A percentile compares a stretch with the other conserved stretches of the same genome.
These are phyloP conservation scores for Monopis laevigella DNA, from an alignment of 2,888 invertebrate genomes.

Conservation along the genomic window DNA sequence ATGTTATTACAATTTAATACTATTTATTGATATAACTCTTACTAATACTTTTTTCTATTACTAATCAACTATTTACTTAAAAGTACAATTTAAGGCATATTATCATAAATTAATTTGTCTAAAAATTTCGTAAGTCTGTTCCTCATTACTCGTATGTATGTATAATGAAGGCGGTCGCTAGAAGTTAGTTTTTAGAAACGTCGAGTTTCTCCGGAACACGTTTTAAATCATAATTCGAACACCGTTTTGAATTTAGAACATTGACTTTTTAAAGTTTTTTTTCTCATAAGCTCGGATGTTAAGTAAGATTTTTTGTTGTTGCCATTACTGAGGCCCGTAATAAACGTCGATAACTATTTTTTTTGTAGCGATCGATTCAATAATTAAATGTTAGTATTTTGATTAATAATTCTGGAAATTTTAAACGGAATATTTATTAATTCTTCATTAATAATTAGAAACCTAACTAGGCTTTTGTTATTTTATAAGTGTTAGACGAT, in stretches of 20 bases:
- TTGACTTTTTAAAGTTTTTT: constrained; percentile 48
- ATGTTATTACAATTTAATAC: too few relatives aligned
- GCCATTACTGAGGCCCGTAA: constrained; percentile 20
- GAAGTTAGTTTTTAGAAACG: constrained; percentile 57
- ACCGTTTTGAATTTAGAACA: constrained; percentile 60
- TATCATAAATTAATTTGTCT: constrained; percentile 25
- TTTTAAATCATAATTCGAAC: constrained; percentile 67
- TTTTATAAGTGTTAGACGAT: too few relatives aligned
- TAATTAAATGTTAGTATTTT: too few relatives aligned
- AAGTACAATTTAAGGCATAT: background rate
- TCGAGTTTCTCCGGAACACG: constrained; percentile 66
- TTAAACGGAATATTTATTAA: too few relatives aligned
- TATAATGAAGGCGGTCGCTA: constrained; percentile 54
- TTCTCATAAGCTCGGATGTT: constrained; percentile 19
- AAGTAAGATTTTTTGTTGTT: constrained; percentile 14
- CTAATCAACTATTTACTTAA: too few relatives aligned
- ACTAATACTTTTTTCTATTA: too few relatives aligned
- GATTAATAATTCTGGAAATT: too few relatives aligned
- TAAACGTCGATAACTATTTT: too few relatives aligned
- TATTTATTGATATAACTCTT: too few relatives aligned
- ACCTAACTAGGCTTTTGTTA: too few relatives aligned
- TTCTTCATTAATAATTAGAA: too few relatives aligned
- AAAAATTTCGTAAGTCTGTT: constrained; percentile 29
- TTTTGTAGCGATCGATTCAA: too few relatives aligned
- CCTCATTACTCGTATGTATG: constrained; percentile 58